Evolutionary conservation across 2,113 vertebrate genomes (phyloP).

Genomic region (Brevimyrus niger): DNA sequence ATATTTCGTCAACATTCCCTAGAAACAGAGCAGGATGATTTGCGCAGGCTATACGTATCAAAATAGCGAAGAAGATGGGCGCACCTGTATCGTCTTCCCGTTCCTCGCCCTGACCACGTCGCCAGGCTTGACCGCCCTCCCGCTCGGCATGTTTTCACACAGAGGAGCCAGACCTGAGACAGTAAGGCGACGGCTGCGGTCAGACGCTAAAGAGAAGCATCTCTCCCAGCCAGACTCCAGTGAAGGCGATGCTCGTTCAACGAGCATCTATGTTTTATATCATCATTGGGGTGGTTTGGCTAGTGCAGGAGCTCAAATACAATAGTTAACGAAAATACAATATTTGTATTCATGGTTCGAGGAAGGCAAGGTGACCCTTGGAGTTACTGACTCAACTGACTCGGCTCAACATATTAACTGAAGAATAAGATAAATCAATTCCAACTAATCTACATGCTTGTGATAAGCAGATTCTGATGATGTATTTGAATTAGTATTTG

Average conservation of each 20-base stretch:
- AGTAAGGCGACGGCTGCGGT: not conserved
- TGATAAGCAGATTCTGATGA: not conserved
- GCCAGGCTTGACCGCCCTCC: slow-evolving; percentile 88
- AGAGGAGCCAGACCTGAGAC: slow-evolving; percentile 78
- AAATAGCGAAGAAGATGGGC: not conserved
- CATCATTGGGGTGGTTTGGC: not conserved
- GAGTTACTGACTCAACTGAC: not conserved
- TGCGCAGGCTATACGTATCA: not conserved
- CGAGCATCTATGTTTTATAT: not conserved
- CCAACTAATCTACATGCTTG: not conserved
- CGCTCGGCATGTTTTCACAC: slow-evolving; percentile 97
- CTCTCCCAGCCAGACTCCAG: not conserved
- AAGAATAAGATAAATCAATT: not conserved
- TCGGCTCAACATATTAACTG: not conserved
- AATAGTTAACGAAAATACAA: not conserved
- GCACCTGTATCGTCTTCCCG: slow-evolving; percentile 97
- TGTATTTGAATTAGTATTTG: not conserved
- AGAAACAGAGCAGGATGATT: not conserved
- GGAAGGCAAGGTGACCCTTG: not conserved
- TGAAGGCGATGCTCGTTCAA: not conserved
- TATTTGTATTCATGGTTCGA: not conserved
- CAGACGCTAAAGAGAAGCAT: not conserved
- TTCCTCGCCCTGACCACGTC: slow-evolving; percentile 88
- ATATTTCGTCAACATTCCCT: not conserved
- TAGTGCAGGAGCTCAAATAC: not conserved